Evolutionary conservation across 1,140 invertebrate genomes (phyloP), one percentile per base, ranked within the genome.

Genomic region (Hylaeus volcanicus): DNA sequence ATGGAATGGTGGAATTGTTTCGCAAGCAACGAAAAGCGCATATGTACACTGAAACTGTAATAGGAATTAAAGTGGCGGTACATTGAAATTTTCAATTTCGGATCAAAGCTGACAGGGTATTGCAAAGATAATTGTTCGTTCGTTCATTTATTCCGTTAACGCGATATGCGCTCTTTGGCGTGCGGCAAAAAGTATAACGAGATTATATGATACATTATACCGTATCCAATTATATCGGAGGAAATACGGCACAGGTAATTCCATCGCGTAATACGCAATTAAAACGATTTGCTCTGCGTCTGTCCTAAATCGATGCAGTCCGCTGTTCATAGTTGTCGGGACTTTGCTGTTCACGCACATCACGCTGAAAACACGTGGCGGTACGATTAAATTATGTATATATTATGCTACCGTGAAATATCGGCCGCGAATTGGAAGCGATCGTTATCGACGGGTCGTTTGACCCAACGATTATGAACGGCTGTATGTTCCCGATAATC

Each of bases 371-470:
- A 41, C 48, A 8, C n/a, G 14, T 48, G 5, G n/a, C 12, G 9
- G 37, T 48, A 15, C n/a, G 69, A 70, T 70, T 43, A 68, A 48
- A 70, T 81, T 76, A 71, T 51, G 51, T 11, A 51, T 68, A 75
- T 56, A 26, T 26, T 26, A 26, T 26, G 26, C 75, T 14, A 37
- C 6, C 43, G 56, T 56, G 68, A 81, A 78, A 78, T 81, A 81
- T 70, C 56, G 48, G 6, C 53, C 48, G 65, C 15, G 60, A 70
- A 53, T 12, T 68, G 41, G 43, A 51, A 61, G 26, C 76, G 26
- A 73, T 9, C 58, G 81, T 83, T 83, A 83, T 74, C 69, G 71
- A 12, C 55, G n/a, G n/a, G 26, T 39, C 55, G 65, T 83, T 79
- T 37, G 51, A 45, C 56, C 70, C 58, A 74, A 83, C 77, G 70